A percentile compares a stretch with the other conserved stretches of the same genome.
Evolutionary conservation across 2,113 vertebrate species (phyloP).

Genomic region (Tretioscincus oriximinensis): DNA sequence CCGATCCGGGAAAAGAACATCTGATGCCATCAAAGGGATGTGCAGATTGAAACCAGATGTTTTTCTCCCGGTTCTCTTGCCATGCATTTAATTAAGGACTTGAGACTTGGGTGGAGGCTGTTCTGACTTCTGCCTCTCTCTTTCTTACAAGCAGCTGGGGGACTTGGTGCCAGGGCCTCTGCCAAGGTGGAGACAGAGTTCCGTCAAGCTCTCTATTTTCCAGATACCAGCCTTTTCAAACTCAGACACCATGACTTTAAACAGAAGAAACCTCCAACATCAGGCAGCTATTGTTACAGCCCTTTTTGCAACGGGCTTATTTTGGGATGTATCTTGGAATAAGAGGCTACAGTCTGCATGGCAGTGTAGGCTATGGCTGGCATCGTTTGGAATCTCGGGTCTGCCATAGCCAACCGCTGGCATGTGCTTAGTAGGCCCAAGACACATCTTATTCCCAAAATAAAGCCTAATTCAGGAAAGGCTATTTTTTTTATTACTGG

Average conservation of each 20-base stretch:
- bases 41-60: conserved; percentile 98
- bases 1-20: conserved; percentile 94
- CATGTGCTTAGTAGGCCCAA: too few relatives aligned
- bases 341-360: too few relatives aligned
- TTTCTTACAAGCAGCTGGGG: background rate
- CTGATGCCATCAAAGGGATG: conserved; percentile 98
- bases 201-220: background rate
- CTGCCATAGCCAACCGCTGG: too few relatives aligned
- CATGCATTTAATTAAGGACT: conserved; percentile 98
- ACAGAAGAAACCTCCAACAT: background rate
- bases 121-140: conserved; percentile 63
- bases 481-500: too few relatives aligned
- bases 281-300: background rate
- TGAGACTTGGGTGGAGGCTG: conserved; percentile 78
- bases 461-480: too few relatives aligned
- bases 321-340: too few relatives aligned
- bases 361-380: too few relatives aligned
- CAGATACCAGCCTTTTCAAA: background rate
- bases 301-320: too few relatives aligned
- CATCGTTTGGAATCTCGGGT: too few relatives aligned
- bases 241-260: background rate
- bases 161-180: background rate
- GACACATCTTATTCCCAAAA: too few relatives aligned
- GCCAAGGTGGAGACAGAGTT: background rate
- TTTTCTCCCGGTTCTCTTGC: conserved; percentile 85